Base-by-base conservation (phyloP, 2,888 invertebrate species). In the Sericinus montela region DNA sequence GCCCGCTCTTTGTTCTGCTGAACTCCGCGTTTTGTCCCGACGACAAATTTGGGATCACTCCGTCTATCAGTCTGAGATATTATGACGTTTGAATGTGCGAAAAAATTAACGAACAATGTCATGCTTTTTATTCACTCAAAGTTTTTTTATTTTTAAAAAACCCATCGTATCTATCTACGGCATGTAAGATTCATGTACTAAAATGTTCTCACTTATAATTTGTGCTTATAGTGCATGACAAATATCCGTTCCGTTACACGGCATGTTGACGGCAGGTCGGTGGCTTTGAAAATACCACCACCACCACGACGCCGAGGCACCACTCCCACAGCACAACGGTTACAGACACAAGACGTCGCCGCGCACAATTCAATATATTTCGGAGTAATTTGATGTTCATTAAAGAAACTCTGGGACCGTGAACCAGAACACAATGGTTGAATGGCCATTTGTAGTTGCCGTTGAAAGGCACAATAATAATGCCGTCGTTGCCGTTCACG, bases 341-440 rank as follows among this genome's bases (percentile, higher is more conserved):
- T 83, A 85, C 70, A 68, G 74, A 80, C 81, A 79, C 72, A 75
- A 82, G 80, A 79, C 82, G 82, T 82, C 83, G 82, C 75, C 70
- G 72, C 69, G 76, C 64, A 85, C 86, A 85, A 87, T 88, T 87
- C 88, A 86, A 88, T 88, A 87, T 85, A 84, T 85, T 87, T 85
- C 78, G 69, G 78, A 76, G 84, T 85, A 87, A 88, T 87, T 88
- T 87, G 85, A 82, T 81, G 88, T 87, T 87, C 88, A 87, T 88
- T 88, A 88, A 78, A 87, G 87, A 81, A 84, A 78, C 81, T 78
- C 80, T 81, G 85, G 76, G 84, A 87, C 87, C 88, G 86, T 87
- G 87, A 87, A 87, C 85, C 82, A 83, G 82, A 85, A 85, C 80
- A 88, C 86, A 88, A 88, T 87, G 87, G 86, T 77, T 88, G 87